Evolutionary conservation across 2,113 vertebrate species (phyloP), one percentile per base, ranked within the genome.

Genomic region (Thunnus thynnus): DNA sequence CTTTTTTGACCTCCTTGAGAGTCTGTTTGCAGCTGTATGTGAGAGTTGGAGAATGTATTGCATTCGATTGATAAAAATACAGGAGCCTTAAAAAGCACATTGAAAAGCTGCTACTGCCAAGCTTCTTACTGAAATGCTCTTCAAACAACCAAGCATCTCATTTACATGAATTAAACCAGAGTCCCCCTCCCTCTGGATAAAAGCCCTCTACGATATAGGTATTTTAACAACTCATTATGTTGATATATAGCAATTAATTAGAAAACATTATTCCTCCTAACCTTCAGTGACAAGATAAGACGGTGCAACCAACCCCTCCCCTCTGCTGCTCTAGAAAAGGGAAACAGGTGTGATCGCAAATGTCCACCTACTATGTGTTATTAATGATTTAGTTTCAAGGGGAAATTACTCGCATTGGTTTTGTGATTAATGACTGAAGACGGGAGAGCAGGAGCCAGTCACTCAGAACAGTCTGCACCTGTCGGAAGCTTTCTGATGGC

Each of bases 391-490:
- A 65, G 78, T 80, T 85, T 92, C 14, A 4, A 70, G 65, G 58
- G 36, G 54, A 72, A 84, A 89, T 87, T 84, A 89, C 76, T 89
- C 11, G 47, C 55, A 60, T 84, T 78, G 74, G 72, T 78, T 63
- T 70, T 46, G 72, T 92, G 92, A 94, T 94, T 92, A 91, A 93
- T 92, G 85, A 85, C 50, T 58, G 67, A 70, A 5, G 76, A 81
- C 83, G 72, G 73, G 60, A 61, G 80, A 76, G 83, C 77, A 78
- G 79, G 62, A 84, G 72, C 61, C 84, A 52, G 82, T 90, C 70
- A 75, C 50, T 77, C 20, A 50, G 68, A 91, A 91, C 72, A 63
- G 74, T 85, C 82, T 64, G 74, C 87, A 92, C 88, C 88, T 83
- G 86, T 90, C 76, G 41, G 9, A 68, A 8, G 62, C 22, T 72